Evolutionary conservation across 2,113 vertebrate genomes (phyloP), one percentile per base, ranked within the genome.

Genomic region (Triplophysa tibetana): DNA sequence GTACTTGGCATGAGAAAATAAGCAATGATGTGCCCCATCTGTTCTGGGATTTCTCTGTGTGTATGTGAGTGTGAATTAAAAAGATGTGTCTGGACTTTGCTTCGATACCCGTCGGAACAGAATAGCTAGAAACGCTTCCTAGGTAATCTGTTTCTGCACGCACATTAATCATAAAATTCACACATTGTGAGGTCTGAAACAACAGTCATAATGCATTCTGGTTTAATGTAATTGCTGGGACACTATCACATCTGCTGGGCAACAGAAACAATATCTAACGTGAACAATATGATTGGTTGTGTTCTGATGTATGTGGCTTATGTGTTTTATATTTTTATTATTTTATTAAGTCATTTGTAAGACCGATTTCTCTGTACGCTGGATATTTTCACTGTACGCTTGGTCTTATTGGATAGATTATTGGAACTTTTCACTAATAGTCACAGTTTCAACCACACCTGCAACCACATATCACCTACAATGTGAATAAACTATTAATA

Each of bases 141-240:
- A 19, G 48, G 45, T 52, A 17, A 45, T 69, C 50, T 12, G 17
- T 29, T 70, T 52, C 24, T 70, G 48, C 14, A 50, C 17, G 8
- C 43, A 69, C 67, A 69, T 69, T 50, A 69, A 69, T 69, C 43
- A 50, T 69, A 16, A 14, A 69, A 24, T 21, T 50, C 14, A 14
- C 43, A 45, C 43, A 45, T 45, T 12, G 43, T 45, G 43, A 11
- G 41, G n/a, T 68, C 7, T 24, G 10, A 16, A 54, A 24, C 48
- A 52, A 68, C 41, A 48, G n/a, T 16, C 24, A 19, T 8, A 50
- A 23, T 24, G 24, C 2, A 38, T 38, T 38, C 21, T 52, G 41
- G 64, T 66, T 66, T 66, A 17, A 52, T 52, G 50, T 52, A 52
- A 52, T 19, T 52, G 8, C 23, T 11, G 43, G 43, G 10, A 45